Percentiles rank a stretch among this genome's conserved stretches.
These are phyloP conservation scores for Morone chrysops DNA, from an alignment of 2,113 vertebrate genomes.

Conservation along the genomic window DNA sequence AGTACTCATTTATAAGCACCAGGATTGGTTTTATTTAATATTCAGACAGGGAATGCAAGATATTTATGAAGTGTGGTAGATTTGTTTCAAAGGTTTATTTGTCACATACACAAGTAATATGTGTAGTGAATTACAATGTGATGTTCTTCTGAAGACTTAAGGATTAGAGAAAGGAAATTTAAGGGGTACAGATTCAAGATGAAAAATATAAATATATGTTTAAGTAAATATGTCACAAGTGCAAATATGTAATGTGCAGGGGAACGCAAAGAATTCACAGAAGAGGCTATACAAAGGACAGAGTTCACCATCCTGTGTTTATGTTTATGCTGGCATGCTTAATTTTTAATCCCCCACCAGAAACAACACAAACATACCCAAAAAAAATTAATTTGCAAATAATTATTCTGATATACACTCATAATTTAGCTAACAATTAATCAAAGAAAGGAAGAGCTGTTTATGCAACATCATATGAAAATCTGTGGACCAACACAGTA, in stretches of 20 bases:
- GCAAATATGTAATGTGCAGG: background rate
- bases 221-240: background rate
- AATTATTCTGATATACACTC: background rate
- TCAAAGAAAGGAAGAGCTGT: background rate
- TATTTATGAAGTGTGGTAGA: background rate
- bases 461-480: constrained; percentile 13
- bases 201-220: background rate
- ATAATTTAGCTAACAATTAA: constrained; percentile 20
- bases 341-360: constrained; percentile 3
- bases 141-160: background rate
- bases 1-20: background rate
- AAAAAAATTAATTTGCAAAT: constrained; percentile 9
- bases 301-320: background rate
- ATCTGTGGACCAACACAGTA: constrained; percentile 21
- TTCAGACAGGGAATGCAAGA: background rate
- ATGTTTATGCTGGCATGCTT: background rate
- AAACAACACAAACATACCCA: constrained; percentile 9
- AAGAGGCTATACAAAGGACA: background rate
- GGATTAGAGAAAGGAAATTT: background rate
- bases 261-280: background rate
- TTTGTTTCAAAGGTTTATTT: background rate
- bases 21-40: background rate
- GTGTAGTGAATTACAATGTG: background rate
- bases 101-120: background rate
- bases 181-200: background rate